Conservation (phyloP, 2,113 vertebrate genomes). For the Australoheros scitulus region DNA sequence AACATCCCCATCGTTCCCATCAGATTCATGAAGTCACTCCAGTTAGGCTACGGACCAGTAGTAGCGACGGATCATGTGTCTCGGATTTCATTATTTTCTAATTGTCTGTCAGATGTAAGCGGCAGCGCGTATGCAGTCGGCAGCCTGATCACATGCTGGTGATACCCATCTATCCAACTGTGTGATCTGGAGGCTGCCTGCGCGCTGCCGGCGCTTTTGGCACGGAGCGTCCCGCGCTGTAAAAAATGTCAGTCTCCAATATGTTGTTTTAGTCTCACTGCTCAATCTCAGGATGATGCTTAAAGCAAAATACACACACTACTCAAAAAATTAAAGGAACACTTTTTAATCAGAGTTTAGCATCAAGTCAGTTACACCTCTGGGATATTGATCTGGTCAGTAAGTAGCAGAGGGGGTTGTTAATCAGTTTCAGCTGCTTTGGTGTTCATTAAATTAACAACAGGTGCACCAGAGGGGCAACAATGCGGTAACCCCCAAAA, state of each 20-base stretch:
- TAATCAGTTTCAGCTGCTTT: too few species aligned
- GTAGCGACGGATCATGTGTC: slow-evolving; percentile 2
- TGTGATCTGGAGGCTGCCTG: slow-evolving; percentile 57
- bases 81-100: slow-evolving; percentile 19
- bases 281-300: not conserved
- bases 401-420: too few species aligned
- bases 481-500: too few species aligned
- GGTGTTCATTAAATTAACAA: too few species aligned
- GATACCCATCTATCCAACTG: slow-evolving; percentile 46
- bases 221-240: slow-evolving; percentile 38
- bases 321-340: too few species aligned
- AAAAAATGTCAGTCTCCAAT: slow-evolving; percentile 38
- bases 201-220: slow-evolving; percentile 49
- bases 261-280: not conserved
- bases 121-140: not conserved
- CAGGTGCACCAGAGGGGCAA: too few species aligned
- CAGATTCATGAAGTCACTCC: slow-evolving; percentile 11
- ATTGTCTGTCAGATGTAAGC: not conserved
- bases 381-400: too few species aligned
- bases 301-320: too few species aligned
- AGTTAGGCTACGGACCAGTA: slow-evolving; percentile 12
- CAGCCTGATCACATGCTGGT: slow-evolving; percentile 37
- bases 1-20: slow-evolving; percentile 12
- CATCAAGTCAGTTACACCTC: too few species aligned
- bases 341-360: too few species aligned